A percentile compares a stretch with the other conserved stretches of the same genome.
These are phyloP conservation scores for Vulpes vulpes DNA, from an alignment of 2,113 vertebrate genomes.

Conservation along the genomic window DNA sequence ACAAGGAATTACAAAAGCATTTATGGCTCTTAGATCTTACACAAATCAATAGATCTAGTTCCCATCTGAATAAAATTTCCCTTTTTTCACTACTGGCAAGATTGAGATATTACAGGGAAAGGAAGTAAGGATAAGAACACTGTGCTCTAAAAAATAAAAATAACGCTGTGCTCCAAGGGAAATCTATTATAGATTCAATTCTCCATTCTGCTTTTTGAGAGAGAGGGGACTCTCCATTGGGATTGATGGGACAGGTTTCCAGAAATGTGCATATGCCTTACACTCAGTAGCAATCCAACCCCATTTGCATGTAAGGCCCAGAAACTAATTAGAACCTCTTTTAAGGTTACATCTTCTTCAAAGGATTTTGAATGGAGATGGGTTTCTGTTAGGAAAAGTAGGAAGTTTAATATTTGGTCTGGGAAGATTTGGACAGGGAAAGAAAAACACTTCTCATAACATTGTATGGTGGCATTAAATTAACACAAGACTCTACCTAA, in stretches of 20 bases:
- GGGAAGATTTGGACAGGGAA: background rate
- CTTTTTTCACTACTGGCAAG: background rate
- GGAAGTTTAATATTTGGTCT: background rate
- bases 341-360: background rate
- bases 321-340: background rate
- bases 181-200: background rate
- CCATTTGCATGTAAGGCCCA: background rate
- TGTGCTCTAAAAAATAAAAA: background rate
- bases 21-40: background rate
- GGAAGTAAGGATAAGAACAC: background rate
- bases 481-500: background rate
- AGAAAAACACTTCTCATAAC: constrained; percentile 11
- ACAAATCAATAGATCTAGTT: background rate
- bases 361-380: background rate
- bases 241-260: background rate
- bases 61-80: background rate
- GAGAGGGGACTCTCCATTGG: background rate
- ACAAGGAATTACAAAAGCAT: background rate
- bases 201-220: background rate
- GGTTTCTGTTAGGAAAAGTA: background rate
- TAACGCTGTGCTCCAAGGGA: background rate
- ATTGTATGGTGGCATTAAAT: background rate
- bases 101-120: background rate
- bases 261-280: background rate
- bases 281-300: background rate